Evolutionary conservation across 2,888 invertebrate species (phyloP), one percentile per base, ranked within the genome.

Genomic region (Lypha dubia): DNA sequence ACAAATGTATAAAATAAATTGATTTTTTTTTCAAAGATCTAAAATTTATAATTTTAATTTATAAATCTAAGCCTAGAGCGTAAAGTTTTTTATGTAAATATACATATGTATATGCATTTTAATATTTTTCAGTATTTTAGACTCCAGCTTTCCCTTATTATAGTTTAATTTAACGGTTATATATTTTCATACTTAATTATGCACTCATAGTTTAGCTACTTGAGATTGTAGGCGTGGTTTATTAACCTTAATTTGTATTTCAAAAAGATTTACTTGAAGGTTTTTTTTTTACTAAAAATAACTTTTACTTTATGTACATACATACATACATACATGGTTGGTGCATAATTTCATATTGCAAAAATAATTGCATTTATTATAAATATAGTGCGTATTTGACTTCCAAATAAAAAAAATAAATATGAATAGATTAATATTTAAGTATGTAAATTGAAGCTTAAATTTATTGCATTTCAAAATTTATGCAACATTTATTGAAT

Each of bases 251-350:
- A 20, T 35, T 35, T 20, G 15, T 13, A 20, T 22, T 38, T n/a
- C 8, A 60, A 46, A 60, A 70, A 56, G 56, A 71, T 60, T 71
- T 58, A 44, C 20, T 20, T 58, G 41, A 46, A 73, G 44, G 71
- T 2, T 35, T 58, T 28, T 2, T 35, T 58, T 28, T 38, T 71
- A 17, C 11, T 2, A 38, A 38, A 38, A 46, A 17, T n/a, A 3
- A 17, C 17, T n/a, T 46, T 46, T 17, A 46, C n/a, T 46, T n/a
- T 7, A 17, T 17, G 17, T 4, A 46, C n/a, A 17, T 15, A 44
- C 20, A 28, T 28, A 28, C 28, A 28, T 20, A 49, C n/a, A 15
- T 67, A 35, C 49, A n/a, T n/a, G n/a, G n/a, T n/a, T n/a, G n/a
- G n/a, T n/a, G n/a, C n/a, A n/a, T 32, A 38, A 38, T 38, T 9